Evolutionary conservation across 2,888 invertebrate species (phyloP).

Genomic region (Neoitamus cyanurus): DNA sequence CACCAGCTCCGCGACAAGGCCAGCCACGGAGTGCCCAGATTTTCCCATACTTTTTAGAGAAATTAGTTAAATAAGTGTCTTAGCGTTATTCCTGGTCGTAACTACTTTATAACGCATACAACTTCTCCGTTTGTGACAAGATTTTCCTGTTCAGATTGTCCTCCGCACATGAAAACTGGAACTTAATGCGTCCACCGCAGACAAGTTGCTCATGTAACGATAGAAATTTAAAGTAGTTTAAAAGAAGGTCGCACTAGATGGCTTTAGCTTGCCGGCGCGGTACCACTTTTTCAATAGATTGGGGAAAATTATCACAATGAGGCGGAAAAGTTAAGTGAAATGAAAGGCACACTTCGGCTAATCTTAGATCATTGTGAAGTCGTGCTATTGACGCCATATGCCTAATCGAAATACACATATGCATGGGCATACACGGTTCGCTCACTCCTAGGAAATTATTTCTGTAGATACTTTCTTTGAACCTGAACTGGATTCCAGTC

Average conservation of each 20-base stretch:
- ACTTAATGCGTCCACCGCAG: not conserved
- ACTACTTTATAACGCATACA: conserved; percentile 17
- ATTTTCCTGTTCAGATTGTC: conserved; percentile 7
- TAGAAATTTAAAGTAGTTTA: not conserved
- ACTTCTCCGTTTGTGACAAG: conserved; percentile 17
- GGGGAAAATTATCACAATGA: not conserved
- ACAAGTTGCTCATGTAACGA: conserved; percentile 1
- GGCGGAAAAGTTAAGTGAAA: not conserved
- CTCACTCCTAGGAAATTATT: conserved; percentile 7
- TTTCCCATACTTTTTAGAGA: not conserved
- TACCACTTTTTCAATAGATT: not conserved
- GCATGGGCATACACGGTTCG: too few relatives aligned
- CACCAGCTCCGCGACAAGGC: not conserved
- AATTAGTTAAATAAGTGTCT: conserved; percentile 8
- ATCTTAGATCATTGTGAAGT: not conserved
- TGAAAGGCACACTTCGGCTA: not conserved
- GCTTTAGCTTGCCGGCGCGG: not conserved
- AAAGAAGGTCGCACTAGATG: not conserved
- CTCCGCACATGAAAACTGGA: conserved; percentile 27
- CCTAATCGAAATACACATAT: not conserved
- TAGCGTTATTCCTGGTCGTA: not conserved
- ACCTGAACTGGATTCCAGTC: conserved; percentile 30
- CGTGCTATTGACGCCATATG: not conserved
- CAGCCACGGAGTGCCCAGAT: not conserved
- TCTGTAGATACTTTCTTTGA: conserved; percentile 19